Evolutionary conservation across 2,888 invertebrate genomes (phyloP).

Genomic region (Odontocolon sp.): DNA sequence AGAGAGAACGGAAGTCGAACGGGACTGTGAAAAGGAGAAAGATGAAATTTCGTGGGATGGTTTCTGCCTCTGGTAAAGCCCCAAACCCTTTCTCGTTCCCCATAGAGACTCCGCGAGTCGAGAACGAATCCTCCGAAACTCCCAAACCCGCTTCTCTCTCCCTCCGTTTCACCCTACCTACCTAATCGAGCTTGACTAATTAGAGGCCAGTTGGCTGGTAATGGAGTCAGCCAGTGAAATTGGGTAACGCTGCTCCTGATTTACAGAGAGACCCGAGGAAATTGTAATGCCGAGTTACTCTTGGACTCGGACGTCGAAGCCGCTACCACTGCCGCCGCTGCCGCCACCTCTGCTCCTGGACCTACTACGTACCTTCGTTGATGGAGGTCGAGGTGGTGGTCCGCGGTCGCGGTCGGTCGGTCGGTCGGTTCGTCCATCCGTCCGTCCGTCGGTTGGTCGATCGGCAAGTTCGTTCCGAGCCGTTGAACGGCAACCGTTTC

Average conservation of each 20-base stretch:
- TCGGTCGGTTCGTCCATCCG: too few relatives aligned
- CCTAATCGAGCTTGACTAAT: slow-evolving; percentile 78
- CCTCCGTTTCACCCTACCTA: slow-evolving; percentile 63
- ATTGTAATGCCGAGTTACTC: slow-evolving; percentile 65
- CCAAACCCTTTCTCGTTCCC: slow-evolving; percentile 50
- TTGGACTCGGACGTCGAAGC: slow-evolving; percentile 46
- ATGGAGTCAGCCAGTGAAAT: slow-evolving; percentile 75
- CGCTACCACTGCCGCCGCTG: slow-evolving; percentile 47
- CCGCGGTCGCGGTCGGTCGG: slow-evolving; percentile 33
- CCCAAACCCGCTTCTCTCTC: too few relatives aligned
- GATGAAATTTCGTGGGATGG: too few relatives aligned
- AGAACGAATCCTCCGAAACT: slow-evolving; percentile 57
- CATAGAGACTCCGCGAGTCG: slow-evolving; percentile 47
- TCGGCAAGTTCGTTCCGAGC: slow-evolving; percentile 52
- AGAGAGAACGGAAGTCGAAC: slow-evolving; percentile 40
- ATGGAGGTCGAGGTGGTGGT: slow-evolving; percentile 21
- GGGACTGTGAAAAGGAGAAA: slow-evolving; percentile 39
- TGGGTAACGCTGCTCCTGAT: slow-evolving; percentile 75
- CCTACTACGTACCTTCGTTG: slow-evolving; percentile 7
- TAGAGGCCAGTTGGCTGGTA: slow-evolving; percentile 77
- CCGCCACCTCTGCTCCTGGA: too few relatives aligned
- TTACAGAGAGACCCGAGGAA: slow-evolving; percentile 67
- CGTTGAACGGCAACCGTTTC: slow-evolving; percentile 42
- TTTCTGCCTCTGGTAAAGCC: slow-evolving; percentile 29
- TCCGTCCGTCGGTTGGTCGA: slow-evolving; percentile 35